Evolutionary conservation across 2,888 invertebrate species (phyloP), one percentile per base, ranked within the genome.

Genomic region (Cepaea hortensis): DNA sequence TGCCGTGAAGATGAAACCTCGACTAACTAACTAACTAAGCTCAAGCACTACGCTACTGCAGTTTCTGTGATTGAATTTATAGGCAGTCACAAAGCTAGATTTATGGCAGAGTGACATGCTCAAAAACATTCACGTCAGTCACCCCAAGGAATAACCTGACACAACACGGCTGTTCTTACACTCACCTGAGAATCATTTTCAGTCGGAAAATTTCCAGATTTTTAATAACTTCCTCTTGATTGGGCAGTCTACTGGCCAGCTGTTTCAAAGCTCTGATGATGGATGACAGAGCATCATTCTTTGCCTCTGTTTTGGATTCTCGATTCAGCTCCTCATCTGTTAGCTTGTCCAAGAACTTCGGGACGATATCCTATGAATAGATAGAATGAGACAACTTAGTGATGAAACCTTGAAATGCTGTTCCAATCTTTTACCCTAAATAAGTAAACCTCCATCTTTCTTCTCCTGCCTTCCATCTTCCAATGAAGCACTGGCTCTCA

Each of bases 311-410:
- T 94, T 98, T 98, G 6, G 98, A 98, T 95, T 99, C 99, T 91
- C 97, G 97, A 94, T 99, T 99, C 88, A 99, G 95, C 94, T 99
- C 98, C 89, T 98, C 98, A 94, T 99, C 98, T 48, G 98, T 97
- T 93, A 99, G 95, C 95, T 97, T 97, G 94, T 98, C 98, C 93
- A 99, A 95, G 93, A 98, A 96, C 92, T 96, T 96, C 89, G 98
- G 97, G 91, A 98, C 97, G 95, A 97, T 97, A 96, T 98, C 97
- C 98, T 98, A 89, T n/a, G 61, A 75, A 15, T 23, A n/a, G 35
- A 6, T 15, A 83, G 23, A 13, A 23, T 80, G 23, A 65, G 11
- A 80, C 46, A 61, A 79, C 7, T 79, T 35, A 61, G 61, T 0
- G 68, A 6, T 68, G n/a, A 18, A 68, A n/a, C n/a, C 68, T 3